Base-by-base conservation (phyloP, 2,113 vertebrate genomes). In the Calypte anna region DNA sequence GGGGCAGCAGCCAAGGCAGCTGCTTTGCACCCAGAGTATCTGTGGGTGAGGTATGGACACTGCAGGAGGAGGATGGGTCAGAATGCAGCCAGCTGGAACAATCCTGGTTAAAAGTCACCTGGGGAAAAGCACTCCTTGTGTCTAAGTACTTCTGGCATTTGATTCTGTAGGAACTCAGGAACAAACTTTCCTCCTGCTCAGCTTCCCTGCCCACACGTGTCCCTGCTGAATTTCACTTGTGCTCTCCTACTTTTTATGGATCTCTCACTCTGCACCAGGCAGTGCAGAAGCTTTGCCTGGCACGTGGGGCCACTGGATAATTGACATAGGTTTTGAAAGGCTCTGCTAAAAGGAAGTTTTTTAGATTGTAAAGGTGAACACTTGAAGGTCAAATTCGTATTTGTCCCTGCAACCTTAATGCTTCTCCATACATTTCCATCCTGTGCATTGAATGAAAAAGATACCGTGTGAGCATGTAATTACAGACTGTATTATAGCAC, bases 391-490 rank as follows among this genome's bases (percentile, higher is more conserved):
- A 64, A 14, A 82, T 10, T 23, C 81, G 1, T 10, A 6, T 76
- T 77, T 70, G 88, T 95, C 72, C 78, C 70, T 22, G 63, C 75
- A 48, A 33, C 91, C 68, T 77, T 43, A 59, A 53, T n/a, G 43
- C 63, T 27, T 25, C 55, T 66, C 72, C 79, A 69, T 83, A 70
- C 88, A 33, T 86, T 48, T 53, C 93, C 50, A 62, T 14, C 13
- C 62, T 44, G 84, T 54, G 90, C 90, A 24, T 28, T 4, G 78
- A 82, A 72, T n/a, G 86, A 86, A 66, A 74, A 59, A 91, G 79
- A 31, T 78, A 43, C 24, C 77, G 44, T 30, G 82, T 28, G 89
- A 90, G 86, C 82, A 81, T 90, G 88, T 88, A 93, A 96, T 93
- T 93, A 72, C 90, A 67, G 92, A 38, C 74, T 30, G 73, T 59